These are phyloP conservation scores for Drosophila novamexicana DNA, from an alignment of 1,140 invertebrate genomes.

Conservation along the genomic window DNA sequence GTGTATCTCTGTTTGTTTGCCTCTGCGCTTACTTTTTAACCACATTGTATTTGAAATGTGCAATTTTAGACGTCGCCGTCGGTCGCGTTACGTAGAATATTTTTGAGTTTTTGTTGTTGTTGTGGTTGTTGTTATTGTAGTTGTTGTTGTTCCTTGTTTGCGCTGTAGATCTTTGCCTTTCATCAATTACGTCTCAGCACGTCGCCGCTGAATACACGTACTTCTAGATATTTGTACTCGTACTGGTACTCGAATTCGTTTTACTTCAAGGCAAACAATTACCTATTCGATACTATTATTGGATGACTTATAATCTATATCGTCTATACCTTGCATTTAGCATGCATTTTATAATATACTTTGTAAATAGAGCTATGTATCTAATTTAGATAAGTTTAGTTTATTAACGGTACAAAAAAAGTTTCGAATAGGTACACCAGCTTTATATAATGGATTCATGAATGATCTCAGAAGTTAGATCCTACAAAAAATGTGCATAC, in stretches of 20 bases:
- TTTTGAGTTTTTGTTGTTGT: slow-evolving; percentile 34
- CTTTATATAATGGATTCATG: neutral
- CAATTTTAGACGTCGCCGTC: slow-evolving; percentile 68
- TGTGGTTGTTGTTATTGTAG: slow-evolving; percentile 23
- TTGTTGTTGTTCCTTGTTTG: slow-evolving; percentile 29
- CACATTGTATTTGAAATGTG: slow-evolving; percentile 82
- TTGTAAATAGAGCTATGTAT: neutral
- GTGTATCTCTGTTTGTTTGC: slow-evolving; percentile 52
- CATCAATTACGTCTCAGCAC: slow-evolving; percentile 64
- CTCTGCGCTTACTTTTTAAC: slow-evolving; percentile 75
- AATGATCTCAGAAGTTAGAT: neutral
- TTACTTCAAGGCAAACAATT: slow-evolving; percentile 24
- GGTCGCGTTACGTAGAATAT: slow-evolving; percentile 42
- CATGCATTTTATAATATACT: neutral
- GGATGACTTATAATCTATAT: neutral
- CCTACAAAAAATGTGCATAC: neutral
- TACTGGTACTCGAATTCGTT: slow-evolving; percentile 7
- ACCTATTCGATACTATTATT: slow-evolving; percentile 17
- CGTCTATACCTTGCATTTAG: neutral
- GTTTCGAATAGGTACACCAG: neutral
- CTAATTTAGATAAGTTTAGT: neutral
- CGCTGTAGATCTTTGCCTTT: slow-evolving; percentile 56
- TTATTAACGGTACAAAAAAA: too few species aligned
- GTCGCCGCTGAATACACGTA: slow-evolving; percentile 2
- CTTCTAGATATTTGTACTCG: slow-evolving; percentile 17